Base-by-base conservation (phyloP, 30 jellyfish, hydroid and myxozoan genomes). In the Catostylus mosaicus region DNA sequence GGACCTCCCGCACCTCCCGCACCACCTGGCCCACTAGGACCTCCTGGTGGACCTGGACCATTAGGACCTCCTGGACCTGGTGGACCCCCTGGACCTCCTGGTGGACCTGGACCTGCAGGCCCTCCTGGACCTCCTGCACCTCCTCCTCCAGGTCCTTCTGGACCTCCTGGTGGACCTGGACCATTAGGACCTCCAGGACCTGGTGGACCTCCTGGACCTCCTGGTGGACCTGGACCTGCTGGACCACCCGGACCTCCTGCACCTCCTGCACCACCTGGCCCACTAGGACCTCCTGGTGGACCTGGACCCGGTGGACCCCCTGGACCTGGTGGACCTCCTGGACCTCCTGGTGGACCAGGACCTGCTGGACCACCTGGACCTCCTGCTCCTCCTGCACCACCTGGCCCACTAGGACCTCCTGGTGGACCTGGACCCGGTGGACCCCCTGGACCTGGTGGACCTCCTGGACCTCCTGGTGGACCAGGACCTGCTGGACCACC, bases 1-100 rank as follows among this genome's bases (percentile, higher is more conserved):
- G 97, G 92, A 78, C 93, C 97, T 34, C 95, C 97, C n/a, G 97
- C 98, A 18, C 98, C 97, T 1, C 97, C 97, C 19, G 95, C 96
- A 73, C 97, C 96, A 76, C 96, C 97, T 23, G 85, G 86, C 54
- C 91, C 96, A 65, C 47, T 73, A 26, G 92, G 95, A 67, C 92
- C 94, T 29, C 86, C 89, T 83, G 85, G 88, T 6, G 86, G 94
- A 62, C 89, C 97, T 80, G 91, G 89, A 32, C 93, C 96, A 26
- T 68, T 87, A 30, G 87, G 91, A 72, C 84, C 97, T 50, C 70
- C 87, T 40, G 86, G 92, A 52, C 85, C 85, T 0, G 73, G 78
- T 34, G 92, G 92, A 82, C 92, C 92, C 47, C 85, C 92, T 61
- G 92, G 92, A 50, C 81, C 81, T 36, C 62, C 62, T 64, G 89